These are phyloP conservation scores for Rapana venosa DNA, from an alignment of 2,888 invertebrate genomes.

Conservation along the genomic window DNA sequence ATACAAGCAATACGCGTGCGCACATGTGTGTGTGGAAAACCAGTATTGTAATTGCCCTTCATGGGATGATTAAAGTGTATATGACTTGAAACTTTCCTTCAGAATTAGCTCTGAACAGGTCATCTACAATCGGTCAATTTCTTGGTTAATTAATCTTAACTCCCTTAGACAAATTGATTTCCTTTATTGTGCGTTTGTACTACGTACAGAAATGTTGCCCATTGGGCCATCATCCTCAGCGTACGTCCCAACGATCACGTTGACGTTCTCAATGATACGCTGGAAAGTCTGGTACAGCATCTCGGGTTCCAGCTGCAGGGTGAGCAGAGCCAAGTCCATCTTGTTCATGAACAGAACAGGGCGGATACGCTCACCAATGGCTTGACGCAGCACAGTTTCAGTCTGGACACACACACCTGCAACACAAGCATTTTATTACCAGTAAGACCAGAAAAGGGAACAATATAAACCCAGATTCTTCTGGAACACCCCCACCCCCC, in stretches of 20 bases:
- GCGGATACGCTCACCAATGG: slow-evolving; percentile 99
- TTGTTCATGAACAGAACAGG: slow-evolving; percentile 99
- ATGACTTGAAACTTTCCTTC: no score
- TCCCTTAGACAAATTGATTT: no score
- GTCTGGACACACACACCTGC: slow-evolving; percentile 99
- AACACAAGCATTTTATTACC: slow-evolving; percentile 79
- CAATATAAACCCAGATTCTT: no score
- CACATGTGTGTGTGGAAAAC: no score
- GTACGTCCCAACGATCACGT: slow-evolving; percentile 99
- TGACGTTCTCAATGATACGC: slow-evolving; percentile 99
- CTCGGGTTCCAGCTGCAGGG: slow-evolving; percentile 96
- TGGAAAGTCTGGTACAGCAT: slow-evolving; percentile 99
- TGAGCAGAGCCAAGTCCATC: slow-evolving; percentile 99
- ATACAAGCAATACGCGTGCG: no score
- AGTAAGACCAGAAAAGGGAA: no score
- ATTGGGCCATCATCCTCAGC: slow-evolving; percentile 97
- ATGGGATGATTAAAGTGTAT: no score
- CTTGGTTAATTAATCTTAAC: no score
- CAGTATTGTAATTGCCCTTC: no score
- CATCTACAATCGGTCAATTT: no score
- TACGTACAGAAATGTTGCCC: slow-evolving; percentile 95
- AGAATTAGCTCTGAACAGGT: no score
- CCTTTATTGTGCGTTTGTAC: background rate
- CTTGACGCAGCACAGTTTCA: slow-evolving; percentile 99
- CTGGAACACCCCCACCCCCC: no score